Conservation (phyloP, 2,113 vertebrate genomes). For the Ondatra zibethicus region DNA sequence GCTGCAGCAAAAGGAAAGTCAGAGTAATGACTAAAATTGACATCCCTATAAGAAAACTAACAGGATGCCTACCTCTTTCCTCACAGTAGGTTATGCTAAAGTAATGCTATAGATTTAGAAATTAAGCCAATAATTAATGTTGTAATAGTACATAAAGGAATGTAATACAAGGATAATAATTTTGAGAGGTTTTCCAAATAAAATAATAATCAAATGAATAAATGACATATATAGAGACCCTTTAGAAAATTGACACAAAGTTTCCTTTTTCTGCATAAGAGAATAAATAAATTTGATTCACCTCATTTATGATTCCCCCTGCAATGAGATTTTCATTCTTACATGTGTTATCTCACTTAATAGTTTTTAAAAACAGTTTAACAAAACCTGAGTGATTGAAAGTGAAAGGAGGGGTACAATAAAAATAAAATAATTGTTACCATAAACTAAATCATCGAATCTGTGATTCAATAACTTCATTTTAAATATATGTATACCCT, state of each 20-base stretch:
- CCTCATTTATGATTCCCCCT: neutral
- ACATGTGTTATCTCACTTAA: neutral
- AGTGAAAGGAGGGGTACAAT: neutral
- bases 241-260: neutral
- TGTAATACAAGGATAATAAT: neutral
- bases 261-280: neutral
- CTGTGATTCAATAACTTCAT: neutral
- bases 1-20: neutral
- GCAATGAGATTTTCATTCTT: neutral
- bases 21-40: neutral
- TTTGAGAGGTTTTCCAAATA: neutral
- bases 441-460: neutral
- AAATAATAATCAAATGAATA: neutral
- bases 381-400: neutral
- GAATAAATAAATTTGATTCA: neutral
- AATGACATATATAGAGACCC: neutral
- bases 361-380: slow-evolving; percentile 13
- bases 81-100: neutral
- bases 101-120: neutral
- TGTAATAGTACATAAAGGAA: neutral
- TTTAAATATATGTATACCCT: neutral
- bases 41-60: neutral
- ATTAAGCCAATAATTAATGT: neutral
- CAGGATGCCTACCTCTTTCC: neutral
- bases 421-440: neutral